These are phyloP conservation scores for Phocides pigmalion DNA, from an alignment of 1,140 invertebrate genomes.

Conservation along the genomic window DNA sequence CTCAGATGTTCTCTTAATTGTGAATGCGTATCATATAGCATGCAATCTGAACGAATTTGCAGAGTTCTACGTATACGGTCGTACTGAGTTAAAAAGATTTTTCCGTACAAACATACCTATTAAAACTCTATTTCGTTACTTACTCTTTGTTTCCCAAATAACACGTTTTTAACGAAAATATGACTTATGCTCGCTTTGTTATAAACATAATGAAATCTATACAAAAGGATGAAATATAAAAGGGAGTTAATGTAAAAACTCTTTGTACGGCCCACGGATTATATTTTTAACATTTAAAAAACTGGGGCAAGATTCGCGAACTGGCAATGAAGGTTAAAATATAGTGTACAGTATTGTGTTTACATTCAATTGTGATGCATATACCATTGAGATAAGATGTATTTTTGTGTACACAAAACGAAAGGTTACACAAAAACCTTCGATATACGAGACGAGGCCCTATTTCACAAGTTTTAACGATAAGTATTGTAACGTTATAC, in stretches of 20 bases:
- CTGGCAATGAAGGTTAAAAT: constrained; percentile 20
- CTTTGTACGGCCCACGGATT: background rate
- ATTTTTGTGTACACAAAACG: background rate
- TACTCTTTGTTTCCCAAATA: background rate
- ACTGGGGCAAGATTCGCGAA: constrained; percentile 24
- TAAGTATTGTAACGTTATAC: constrained; percentile 1
- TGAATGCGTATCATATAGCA: no score
- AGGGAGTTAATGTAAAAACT: constrained; percentile 1
- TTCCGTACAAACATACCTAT: no score
- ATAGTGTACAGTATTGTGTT: background rate
- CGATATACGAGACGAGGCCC: constrained; percentile 12
- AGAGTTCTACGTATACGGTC: no score
- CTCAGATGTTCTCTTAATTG: no score
- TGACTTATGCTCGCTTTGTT: background rate
- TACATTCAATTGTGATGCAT: constrained; percentile 5
- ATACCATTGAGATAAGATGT: background rate
- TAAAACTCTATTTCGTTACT: background rate
- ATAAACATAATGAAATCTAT: constrained; percentile 1
- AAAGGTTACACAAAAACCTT: constrained; percentile 22
- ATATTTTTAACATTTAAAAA: constrained; percentile 25
- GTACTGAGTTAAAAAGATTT: no score
- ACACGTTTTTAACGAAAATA: background rate
- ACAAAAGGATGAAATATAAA: constrained; percentile 19
- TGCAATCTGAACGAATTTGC: no score
- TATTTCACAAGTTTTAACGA: constrained; percentile 20